Evolutionary conservation across 2,113 vertebrate species (phyloP).

Genomic region (Chelonoidis abingdonii): DNA sequence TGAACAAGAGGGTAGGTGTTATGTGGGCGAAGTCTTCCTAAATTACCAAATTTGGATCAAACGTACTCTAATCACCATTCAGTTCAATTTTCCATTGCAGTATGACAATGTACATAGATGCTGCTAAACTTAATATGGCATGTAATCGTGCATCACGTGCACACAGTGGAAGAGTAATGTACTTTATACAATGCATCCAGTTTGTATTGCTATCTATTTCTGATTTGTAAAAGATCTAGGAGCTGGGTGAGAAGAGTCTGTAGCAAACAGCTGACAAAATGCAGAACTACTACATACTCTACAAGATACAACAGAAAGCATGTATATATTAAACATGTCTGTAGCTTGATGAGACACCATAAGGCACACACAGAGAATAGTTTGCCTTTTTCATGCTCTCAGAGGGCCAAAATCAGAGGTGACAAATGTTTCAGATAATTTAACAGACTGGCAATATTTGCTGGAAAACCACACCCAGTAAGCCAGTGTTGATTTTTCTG

Average conservation of each 20-base stretch:
- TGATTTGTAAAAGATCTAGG: background rate
- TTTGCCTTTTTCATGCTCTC: background rate
- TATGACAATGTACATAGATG: background rate
- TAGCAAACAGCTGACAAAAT: background rate
- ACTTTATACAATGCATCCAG: background rate
- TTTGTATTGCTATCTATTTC: background rate
- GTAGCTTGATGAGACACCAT: background rate
- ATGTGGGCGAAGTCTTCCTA: background rate
- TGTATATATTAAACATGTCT: background rate
- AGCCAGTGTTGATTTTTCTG: background rate
- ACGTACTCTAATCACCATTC: background rate
- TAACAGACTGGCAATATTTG: background rate
- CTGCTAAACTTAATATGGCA: background rate
- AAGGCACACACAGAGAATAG: background rate
- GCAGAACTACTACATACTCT: background rate
- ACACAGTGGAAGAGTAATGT: background rate
- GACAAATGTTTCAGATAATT: background rate
- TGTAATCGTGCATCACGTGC: accelerated
- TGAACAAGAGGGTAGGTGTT: background rate
- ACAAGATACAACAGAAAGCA: background rate
- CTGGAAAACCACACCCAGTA: background rate
- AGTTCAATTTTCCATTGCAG: background rate
- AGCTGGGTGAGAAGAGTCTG: background rate
- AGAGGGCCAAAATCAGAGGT: background rate
- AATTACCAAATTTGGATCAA: background rate